Base-by-base conservation (phyloP, 2,888 invertebrate species). In the Andrena fulva region DNA sequence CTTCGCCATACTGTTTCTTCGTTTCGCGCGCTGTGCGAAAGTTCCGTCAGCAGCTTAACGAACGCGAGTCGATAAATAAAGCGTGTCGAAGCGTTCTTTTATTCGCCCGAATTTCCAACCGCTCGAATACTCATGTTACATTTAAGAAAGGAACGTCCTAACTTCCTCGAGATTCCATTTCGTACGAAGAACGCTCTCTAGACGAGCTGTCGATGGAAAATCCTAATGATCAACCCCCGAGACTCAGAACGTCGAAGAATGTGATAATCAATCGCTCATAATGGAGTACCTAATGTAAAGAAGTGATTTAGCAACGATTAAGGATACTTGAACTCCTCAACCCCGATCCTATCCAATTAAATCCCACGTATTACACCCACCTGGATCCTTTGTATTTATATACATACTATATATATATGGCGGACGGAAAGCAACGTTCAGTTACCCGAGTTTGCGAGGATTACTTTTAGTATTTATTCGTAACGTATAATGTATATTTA, bases 391-490 rank as follows among this genome's bases (percentile, higher is more conserved):
- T 78, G 80, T 89, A 85, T 79, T 79, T 84, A 87, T 84, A 84
- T 56, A 54, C 20, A 56, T 12, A 56, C 56, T 10, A 20, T 24
- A 56, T 78, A 67, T 60, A 42, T 54, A 72, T 66, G 56, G 64
- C 70, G 80, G 79, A 76, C 74, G 86, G 68, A 76, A 81, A 71
- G 70, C 78, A 83, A 81, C 75, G 82, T 86, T 86, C 80, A 73
- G 63, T 89, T 76, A 86, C 76, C 80, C 87, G 74, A 86, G 87
- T 87, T 89, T 87, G 85, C 84, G 84, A 89, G 88, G 77, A 88
- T 90, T 87, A 89, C 69, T 80, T 87, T 87, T 87, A 89, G 87
- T 86, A 85, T 86, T 87, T 91, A 90, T 89, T 88, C 84, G 84
- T 85, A 86, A 87, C 81, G 50, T 87, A 83, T 87, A 82, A 75